Evolutionary conservation across 2,888 invertebrate genomes (phyloP).

Genomic region (Trileptium ribeirensis): DNA sequence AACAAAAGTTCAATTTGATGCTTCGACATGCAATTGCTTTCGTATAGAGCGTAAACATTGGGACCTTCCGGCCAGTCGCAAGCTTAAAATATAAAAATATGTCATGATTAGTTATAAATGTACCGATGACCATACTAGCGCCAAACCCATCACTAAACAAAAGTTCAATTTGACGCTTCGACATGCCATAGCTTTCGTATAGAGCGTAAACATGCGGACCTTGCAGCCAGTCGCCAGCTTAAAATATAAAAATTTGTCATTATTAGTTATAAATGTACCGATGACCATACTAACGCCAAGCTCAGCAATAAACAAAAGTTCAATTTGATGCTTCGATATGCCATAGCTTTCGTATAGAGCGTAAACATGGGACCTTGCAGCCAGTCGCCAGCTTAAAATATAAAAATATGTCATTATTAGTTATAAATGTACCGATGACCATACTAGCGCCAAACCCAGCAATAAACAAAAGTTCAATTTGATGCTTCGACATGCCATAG

Average conservation of each 20-base stretch:
- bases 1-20: constrained; percentile 56
- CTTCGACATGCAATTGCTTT: constrained; percentile 55
- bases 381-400: constrained; percentile 57
- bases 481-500: not conserved
- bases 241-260: too few species aligned
- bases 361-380: constrained; percentile 58
- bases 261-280: constrained; percentile 56
- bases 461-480: not conserved
- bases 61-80: constrained; percentile 58
- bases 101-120: too few species aligned
- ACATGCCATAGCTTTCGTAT: not conserved
- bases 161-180: not conserved
- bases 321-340: constrained; percentile 55
- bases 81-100: constrained; percentile 53
- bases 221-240: too few species aligned
- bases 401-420: too few species aligned
- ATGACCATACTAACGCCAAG: constrained; percentile 57
- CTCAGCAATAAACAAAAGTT: constrained; percentile 57
- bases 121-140: too few species aligned
- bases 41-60: constrained; percentile 57
- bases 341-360: constrained; percentile 57
- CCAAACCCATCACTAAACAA: not conserved
- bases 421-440: too few species aligned
- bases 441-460: not conserved
- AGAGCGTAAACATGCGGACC: not conserved